phyloP scores from a whole-genome alignment of 1,140 invertebrate species.

The Leptoteleia sp. region DNA sequence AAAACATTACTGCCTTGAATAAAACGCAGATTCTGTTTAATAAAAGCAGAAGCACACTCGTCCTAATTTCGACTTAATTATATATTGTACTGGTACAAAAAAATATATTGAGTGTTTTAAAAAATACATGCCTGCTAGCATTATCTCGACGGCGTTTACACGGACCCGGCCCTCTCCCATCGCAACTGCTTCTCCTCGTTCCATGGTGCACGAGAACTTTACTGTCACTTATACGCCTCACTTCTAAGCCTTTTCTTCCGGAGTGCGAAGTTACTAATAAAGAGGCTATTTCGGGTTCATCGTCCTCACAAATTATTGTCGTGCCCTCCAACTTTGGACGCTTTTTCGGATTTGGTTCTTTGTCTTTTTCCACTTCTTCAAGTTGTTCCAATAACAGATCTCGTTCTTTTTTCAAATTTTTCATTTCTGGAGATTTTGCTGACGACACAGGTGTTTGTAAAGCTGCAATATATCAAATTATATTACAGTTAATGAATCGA shows the following conservation, averaged over 20 bases:
- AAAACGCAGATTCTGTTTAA: no score
- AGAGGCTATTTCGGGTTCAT: constrained; percentile 80
- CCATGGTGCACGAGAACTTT: constrained; percentile 80
- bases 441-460: constrained; percentile 71
- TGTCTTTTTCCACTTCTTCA: constrained; percentile 89
- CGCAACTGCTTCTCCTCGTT: constrained; percentile 80
- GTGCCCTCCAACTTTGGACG: constrained; percentile 83
- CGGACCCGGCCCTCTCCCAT: constrained; percentile 78
- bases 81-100: no score
- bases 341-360: constrained; percentile 85
- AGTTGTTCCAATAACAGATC: constrained; percentile 86
- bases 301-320: constrained; percentile 79
- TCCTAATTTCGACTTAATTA: no score
- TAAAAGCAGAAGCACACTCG: no score
- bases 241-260: constrained; percentile 82
- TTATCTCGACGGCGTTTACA: constrained; percentile 78
- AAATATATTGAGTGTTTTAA: no score
- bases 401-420: constrained; percentile 86
- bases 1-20: no score
- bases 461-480: constrained; percentile 67
- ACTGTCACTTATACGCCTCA: constrained; percentile 81
- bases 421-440: constrained; percentile 83
- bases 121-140: constrained; percentile 73
- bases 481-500: no score
- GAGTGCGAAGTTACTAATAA: constrained; percentile 79